Evolutionary conservation across 2,113 vertebrate genomes (phyloP).

Genomic region (Panurus biarmicus): DNA sequence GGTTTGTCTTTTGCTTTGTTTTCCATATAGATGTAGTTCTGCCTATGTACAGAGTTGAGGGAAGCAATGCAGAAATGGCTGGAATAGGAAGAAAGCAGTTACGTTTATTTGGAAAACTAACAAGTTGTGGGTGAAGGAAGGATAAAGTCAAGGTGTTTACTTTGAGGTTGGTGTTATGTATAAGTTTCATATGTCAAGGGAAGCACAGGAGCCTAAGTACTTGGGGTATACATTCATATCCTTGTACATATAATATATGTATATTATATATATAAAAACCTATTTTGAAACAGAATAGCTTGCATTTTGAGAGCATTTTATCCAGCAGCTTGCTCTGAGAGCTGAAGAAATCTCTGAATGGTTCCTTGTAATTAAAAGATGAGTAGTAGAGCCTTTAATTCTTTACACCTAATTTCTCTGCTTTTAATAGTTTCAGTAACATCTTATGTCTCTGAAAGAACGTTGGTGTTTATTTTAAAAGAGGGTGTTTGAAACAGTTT

Average conservation of each 20-base stretch:
- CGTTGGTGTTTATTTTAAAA: slow-evolving; percentile 8
- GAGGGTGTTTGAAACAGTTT: background rate
- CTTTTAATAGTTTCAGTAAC: slow-evolving; percentile 41
- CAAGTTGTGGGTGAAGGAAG: background rate
- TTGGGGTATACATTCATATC: background rate
- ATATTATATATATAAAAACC: too few relatives aligned
- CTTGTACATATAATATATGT: background rate
- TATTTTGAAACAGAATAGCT: background rate
- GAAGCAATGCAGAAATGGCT: background rate
- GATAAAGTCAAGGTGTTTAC: background rate
- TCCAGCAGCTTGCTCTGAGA: background rate
- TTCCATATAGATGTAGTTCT: background rate
- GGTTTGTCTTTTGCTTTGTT: background rate
- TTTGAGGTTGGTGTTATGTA: background rate
- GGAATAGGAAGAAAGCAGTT: background rate
- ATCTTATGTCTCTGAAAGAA: background rate
- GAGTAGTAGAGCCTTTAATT: slow-evolving; percentile 8
- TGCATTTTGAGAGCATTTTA: slow-evolving; percentile 20
- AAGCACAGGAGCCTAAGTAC: background rate
- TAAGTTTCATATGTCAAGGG: background rate
- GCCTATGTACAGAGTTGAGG: background rate
- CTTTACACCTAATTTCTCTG: slow-evolving; percentile 24
- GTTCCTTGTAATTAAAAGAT: slow-evolving; percentile 44
- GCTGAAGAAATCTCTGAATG: background rate
- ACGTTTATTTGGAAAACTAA: background rate